These are phyloP conservation scores for Microcebus griseorufus DNA, from an alignment of 2,113 vertebrate species.

Conservation along the genomic window DNA sequence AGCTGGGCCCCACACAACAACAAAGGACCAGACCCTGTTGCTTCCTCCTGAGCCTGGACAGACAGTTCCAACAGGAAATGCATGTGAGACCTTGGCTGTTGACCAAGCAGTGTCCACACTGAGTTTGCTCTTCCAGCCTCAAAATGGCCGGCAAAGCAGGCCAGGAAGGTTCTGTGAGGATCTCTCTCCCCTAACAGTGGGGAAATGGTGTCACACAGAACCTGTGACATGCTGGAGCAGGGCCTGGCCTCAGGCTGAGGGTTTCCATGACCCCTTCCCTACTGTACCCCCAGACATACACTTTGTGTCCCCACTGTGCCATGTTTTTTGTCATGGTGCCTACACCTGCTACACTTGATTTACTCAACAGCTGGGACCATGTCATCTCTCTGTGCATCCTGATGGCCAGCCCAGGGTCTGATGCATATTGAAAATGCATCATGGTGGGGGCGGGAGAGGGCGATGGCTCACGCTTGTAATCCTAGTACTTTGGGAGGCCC, in stretches of 20 bases:
- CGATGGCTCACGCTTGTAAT: too few relatives aligned
- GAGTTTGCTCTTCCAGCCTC: neutral
- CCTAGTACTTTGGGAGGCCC: too few relatives aligned
- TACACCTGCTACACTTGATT: neutral
- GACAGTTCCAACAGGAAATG: neutral
- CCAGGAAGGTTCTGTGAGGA: neutral
- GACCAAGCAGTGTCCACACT: neutral
- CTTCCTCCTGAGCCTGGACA: neutral
- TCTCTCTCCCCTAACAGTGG: too few relatives aligned
- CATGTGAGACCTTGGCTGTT: neutral
- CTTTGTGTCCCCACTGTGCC: neutral
- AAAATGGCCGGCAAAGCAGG: neutral
- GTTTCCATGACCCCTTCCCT: neutral
- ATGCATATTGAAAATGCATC: neutral
- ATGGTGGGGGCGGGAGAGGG: too few relatives aligned
- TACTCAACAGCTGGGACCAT: neutral
- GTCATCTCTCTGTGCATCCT: neutral
- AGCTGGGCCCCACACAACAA: too few relatives aligned
- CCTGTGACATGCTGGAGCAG: neutral
- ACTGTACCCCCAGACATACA: neutral
- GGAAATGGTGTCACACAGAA: neutral
- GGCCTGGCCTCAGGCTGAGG: neutral
- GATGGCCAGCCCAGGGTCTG: neutral
- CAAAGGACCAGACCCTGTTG: neutral
- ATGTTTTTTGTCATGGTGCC: neutral